Percentiles rank a stretch among this genome's conserved stretches.
These are phyloP conservation scores for Drosophila macrospina DNA, from an alignment of 2,888 invertebrate species.

Conservation along the genomic window DNA sequence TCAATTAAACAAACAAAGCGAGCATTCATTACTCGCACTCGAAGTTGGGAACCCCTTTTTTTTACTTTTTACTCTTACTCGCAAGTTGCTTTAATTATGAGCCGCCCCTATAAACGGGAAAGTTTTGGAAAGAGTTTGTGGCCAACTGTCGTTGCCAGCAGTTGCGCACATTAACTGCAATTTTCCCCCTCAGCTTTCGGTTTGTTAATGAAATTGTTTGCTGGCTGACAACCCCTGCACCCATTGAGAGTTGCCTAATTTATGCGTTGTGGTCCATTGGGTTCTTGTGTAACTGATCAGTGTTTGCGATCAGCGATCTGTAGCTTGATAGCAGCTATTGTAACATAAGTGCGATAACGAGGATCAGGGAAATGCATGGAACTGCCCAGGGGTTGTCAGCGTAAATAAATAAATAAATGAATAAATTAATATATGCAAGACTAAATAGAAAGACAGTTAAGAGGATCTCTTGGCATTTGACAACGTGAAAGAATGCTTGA, in stretches of 20 bases:
- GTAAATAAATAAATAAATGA: constrained; percentile 26
- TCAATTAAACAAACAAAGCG: constrained; percentile 68
- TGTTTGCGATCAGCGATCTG: constrained; percentile 37
- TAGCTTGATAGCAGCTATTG: constrained; percentile 51
- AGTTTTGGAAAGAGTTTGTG: constrained; percentile 34
- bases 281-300: constrained; percentile 55
- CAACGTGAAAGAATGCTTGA: neutral
- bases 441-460: constrained; percentile 15
- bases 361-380: neutral
- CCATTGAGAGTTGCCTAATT: constrained; percentile 52
- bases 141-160: constrained; percentile 40
- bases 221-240: constrained; percentile 46
- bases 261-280: constrained; percentile 70
- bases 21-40: constrained; percentile 25
- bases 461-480: constrained; percentile 27
- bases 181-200: constrained; percentile 16
- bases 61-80: neutral
- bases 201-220: constrained; percentile 66
- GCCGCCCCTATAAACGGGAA: constrained; percentile 59
- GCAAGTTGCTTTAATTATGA: constrained; percentile 58
- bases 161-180: constrained; percentile 21
- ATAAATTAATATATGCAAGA: constrained; percentile 18
- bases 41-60: constrained; percentile 51
- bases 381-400: constrained; percentile 31
- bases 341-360: constrained; percentile 45